Base-by-base conservation (phyloP, 2,113 vertebrate species). In the Lethenteron camtschaticum region DNA sequence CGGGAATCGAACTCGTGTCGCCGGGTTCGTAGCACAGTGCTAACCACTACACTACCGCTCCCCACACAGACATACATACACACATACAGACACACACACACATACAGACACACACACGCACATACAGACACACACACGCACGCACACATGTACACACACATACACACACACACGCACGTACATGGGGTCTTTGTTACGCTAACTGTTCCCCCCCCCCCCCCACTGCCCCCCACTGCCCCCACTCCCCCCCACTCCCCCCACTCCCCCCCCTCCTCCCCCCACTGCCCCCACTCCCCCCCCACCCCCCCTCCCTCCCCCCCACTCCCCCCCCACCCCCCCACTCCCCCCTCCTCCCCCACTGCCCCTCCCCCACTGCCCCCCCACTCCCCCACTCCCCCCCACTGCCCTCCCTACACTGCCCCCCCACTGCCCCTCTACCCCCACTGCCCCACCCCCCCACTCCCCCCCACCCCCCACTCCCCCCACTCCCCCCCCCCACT, bases 281-380 rank as follows among this genome's bases (percentile, higher is more conserved):
- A 13, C 12, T 13, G 13, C 2, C 16, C 13, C 59, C 2, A 2
- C 59, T 63, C 59, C 13, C 16, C 3, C 16, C 16, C 84, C 82
- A 76, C 79, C 1, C 81, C 79, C 72, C 80, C 84, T 2, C 16
- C 16, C 16, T 2, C 16, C 16, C 16, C 16, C 16, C 16, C 16
- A n/a, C n/a, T n/a, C 16, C 16, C 16, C 16, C 16, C 16, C 16
- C 16, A 18, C 16, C 16, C 16, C 16, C 16, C 70, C 63, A 20
- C 56, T 55, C 12, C 16, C 57, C n/a, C n/a, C n/a, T n/a, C n/a
- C n/a, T n/a, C 68, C 0, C 68, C 41, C 7, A 72, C 11, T 66
- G 55, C 14, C n/a, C 14, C 11, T n/a, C 68, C 0, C 68, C 41
- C 7, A 72, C 11, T 66, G 55, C 14, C n/a, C 14, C 11, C n/a